Base-by-base conservation (phyloP, 2,797 vertebrate species). In the Melanotaenia nigrans region DNA sequence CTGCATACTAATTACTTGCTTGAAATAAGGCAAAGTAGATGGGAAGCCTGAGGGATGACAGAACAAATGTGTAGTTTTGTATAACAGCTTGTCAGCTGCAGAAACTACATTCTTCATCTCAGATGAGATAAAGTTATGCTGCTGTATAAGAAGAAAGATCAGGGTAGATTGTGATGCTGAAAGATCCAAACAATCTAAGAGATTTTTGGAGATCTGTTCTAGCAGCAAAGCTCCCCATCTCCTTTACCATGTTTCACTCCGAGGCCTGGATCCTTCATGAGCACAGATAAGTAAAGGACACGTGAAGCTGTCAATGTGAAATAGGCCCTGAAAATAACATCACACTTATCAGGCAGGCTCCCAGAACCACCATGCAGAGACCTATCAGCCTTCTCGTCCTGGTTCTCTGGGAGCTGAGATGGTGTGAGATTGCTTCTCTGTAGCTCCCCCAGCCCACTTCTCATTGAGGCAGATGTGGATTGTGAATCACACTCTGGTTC, bases 341-440 rank as follows among this genome's bases (percentile, higher is more conserved):
- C 81, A 75, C 83, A 82, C 85, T 85, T 81, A 87, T 91, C 75
- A 68, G 73, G 20, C 18, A 47, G 45, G 30, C 60, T 70, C 59
- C 60, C 71, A 62, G 78, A 79, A 74, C 65, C 62, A 12, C 36
- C 66, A 2, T 32, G 77, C 58, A 54, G 62, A 76, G 85, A 66
- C 72, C 74, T 20, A 60, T 87, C 87, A 78, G 75, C 80, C 56
- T 4, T 32, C 65, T 70, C 35, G 77, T 64, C 16, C 13, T 58
- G 10, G 22, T 20, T 62, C 71, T 73, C 47, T 4, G 20, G 40
- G 25, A 81, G 74, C 75, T 55, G 64, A 83, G 82, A 88, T 87
- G 87, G 80, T 90, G 87, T 81, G 82, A 90, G 88, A 91, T 91
- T 92, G 77, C 73, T 78, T 87, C 82, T 79, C 65, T 2, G 28